These are phyloP conservation scores for Sciurus vulgaris DNA, from an alignment of 2,797 vertebrate species.

Conservation along the genomic window DNA sequence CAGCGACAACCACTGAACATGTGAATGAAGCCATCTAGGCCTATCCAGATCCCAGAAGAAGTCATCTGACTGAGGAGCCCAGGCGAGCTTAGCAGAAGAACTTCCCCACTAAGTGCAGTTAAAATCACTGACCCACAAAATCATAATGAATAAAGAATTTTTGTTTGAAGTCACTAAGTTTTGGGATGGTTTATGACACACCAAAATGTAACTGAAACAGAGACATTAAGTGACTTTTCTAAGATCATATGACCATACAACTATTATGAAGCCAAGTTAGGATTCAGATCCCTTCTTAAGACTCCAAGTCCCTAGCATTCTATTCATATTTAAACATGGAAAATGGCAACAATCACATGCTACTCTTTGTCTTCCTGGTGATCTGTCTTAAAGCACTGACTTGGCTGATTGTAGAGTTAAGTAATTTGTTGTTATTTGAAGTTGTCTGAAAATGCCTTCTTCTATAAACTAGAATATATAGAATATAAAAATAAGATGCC, in stretches of 20 bases:
- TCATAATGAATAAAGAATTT: not conserved
- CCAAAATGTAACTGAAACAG: not conserved
- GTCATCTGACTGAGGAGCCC: not conserved
- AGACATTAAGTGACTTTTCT: not conserved
- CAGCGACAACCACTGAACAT: not conserved
- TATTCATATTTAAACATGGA: not conserved
- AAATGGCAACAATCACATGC: not conserved
- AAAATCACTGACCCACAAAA: not conserved
- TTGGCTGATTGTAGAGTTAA: not conserved
- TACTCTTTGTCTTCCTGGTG: not conserved
- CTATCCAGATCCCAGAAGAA: not conserved
- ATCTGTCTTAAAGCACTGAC: not conserved
- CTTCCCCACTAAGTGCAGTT: not conserved
- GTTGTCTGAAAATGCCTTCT: not conserved
- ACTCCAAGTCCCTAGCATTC: not conserved
- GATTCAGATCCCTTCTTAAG: not conserved
- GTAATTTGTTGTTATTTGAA: slow-evolving; percentile 20
- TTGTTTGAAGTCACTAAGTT: not conserved
- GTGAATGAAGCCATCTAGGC: not conserved
- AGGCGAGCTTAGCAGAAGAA: not conserved
- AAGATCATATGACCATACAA: not conserved
- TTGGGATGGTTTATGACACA: not conserved
- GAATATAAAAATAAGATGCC: slow-evolving; percentile 4
- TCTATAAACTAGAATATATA: not conserved
- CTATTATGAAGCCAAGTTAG: not conserved